Percentiles rank a stretch among this genome's conserved stretches.
These are phyloP conservation scores for Cerastoderma edule DNA, from an alignment of 2,888 invertebrate species.

Conservation along the genomic window DNA sequence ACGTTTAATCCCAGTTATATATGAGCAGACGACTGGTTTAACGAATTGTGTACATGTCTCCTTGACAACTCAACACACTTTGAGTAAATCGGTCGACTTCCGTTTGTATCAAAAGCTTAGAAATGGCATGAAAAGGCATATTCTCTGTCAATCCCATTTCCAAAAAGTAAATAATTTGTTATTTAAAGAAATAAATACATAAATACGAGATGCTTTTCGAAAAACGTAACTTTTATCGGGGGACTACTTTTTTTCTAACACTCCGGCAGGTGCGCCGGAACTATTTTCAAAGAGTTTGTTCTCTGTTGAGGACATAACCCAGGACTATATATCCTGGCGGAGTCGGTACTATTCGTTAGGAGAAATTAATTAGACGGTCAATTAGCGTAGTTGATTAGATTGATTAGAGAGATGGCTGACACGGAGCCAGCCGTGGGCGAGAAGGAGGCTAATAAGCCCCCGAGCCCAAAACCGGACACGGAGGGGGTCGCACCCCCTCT, in stretches of 20 bases:
- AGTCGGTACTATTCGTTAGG: neutral
- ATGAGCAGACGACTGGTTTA: constrained; percentile 51
- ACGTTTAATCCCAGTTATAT: constrained; percentile 24
- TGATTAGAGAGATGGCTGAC: constrained; percentile 66
- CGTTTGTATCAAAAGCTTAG: no score
- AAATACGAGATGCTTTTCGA: no score
- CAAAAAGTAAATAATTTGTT: no score
- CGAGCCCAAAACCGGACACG: constrained; percentile 81
- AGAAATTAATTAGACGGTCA: neutral
- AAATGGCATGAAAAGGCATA: no score
- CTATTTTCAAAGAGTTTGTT: neutral
- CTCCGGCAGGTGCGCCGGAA: neutral
- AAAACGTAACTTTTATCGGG: neutral
- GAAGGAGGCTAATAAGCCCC: constrained; percentile 80
- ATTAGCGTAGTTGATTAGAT: constrained; percentile 4
- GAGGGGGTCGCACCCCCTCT: constrained; percentile 79
- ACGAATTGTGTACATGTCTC: constrained; percentile 54
- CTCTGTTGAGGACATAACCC: constrained; percentile 1
- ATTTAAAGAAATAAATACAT: no score
- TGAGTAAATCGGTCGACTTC: constrained; percentile 9
- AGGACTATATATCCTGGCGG: neutral
- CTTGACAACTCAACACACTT: constrained; percentile 41
- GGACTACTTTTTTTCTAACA: constrained; percentile 30
- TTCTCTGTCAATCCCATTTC: no score
- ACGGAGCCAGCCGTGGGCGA: constrained; percentile 74